Conservation (phyloP, 2,888 invertebrate species). For the Gandaritis pyraliata region DNA sequence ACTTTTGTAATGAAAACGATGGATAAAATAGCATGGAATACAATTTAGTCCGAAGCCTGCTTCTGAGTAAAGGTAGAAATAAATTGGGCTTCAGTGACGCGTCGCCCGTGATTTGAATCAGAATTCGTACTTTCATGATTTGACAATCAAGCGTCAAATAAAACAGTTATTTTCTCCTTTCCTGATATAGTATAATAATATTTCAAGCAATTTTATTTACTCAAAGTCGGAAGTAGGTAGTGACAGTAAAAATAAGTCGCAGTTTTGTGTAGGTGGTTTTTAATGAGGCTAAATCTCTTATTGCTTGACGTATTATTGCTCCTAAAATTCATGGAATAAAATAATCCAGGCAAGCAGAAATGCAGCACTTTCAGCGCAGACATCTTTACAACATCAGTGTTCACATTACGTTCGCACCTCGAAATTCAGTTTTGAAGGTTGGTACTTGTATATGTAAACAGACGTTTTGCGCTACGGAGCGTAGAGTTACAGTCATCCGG, state of each 20-base stretch:
- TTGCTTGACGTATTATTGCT: neutral
- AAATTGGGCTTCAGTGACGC: conserved; percentile 28
- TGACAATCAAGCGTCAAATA: conserved; percentile 3
- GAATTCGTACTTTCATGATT: conserved; percentile 9
- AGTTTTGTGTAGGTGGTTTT: neutral
- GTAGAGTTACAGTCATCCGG: conserved; percentile 22
- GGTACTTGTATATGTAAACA: conserved; percentile 44
- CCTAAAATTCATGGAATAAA: conserved; percentile 7
- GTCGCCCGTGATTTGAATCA: conserved; percentile 27
- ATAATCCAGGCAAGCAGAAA: conserved; percentile 8
- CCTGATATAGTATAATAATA: too few relatives aligned
- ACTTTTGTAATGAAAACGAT: conserved; percentile 23
- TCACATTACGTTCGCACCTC: conserved; percentile 35
- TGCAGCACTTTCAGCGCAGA: conserved; percentile 18
- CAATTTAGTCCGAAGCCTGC: conserved; percentile 31
- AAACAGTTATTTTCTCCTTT: too few relatives aligned
- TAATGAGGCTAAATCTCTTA: conserved; percentile 1
- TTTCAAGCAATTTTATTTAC: too few relatives aligned
- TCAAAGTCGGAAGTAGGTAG: too few relatives aligned
- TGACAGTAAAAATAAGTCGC: too few relatives aligned
- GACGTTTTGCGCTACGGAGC: conserved; percentile 43
- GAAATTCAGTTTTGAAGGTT: conserved; percentile 39
- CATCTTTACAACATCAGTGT: conserved; percentile 25
- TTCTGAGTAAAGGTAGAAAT: conserved; percentile 22
- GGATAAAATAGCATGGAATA: conserved; percentile 24